Evolutionary conservation across 2,888 invertebrate species (phyloP).

Genomic region (Pollenia amentaria): DNA sequence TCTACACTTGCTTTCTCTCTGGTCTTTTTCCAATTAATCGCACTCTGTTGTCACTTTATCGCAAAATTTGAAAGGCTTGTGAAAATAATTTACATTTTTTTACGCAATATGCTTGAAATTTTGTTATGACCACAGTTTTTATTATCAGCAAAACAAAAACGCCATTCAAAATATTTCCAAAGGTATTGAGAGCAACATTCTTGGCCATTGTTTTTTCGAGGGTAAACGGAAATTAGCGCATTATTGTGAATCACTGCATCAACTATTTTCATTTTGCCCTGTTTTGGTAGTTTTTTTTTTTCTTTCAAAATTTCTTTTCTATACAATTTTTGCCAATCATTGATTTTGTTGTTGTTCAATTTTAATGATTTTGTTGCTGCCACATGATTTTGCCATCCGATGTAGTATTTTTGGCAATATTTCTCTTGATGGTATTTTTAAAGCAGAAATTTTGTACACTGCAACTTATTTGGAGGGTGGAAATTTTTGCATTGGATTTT

Average conservation of each 20-base stretch:
- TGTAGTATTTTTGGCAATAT: background rate
- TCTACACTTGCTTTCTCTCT: too few relatives aligned
- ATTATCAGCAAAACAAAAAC: too few relatives aligned
- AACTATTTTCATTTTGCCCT: constrained; percentile 3
- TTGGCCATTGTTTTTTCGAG: constrained; percentile 32
- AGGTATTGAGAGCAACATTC: background rate
- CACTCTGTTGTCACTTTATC: too few relatives aligned
- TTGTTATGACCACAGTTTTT: too few relatives aligned
- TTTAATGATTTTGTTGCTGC: constrained; percentile 35
- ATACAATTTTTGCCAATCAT: constrained; percentile 44
- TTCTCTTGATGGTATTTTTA: background rate
- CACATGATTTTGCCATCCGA: background rate
- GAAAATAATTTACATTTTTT: too few relatives aligned
- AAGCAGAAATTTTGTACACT: background rate
- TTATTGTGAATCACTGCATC: constrained; percentile 41
- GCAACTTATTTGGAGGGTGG: constrained; percentile 38
- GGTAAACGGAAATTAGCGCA: constrained; percentile 58
- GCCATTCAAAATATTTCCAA: background rate
- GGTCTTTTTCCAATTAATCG: too few relatives aligned
- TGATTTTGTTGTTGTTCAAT: constrained; percentile 41
- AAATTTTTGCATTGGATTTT: constrained; percentile 30
- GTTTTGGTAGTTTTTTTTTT: background rate
- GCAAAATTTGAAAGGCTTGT: too few relatives aligned
- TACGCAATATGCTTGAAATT: too few relatives aligned
- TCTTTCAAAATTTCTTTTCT: background rate